phyloP scores from a whole-genome alignment of 1,140 invertebrate species.

The Copidosoma floridanum region DNA sequence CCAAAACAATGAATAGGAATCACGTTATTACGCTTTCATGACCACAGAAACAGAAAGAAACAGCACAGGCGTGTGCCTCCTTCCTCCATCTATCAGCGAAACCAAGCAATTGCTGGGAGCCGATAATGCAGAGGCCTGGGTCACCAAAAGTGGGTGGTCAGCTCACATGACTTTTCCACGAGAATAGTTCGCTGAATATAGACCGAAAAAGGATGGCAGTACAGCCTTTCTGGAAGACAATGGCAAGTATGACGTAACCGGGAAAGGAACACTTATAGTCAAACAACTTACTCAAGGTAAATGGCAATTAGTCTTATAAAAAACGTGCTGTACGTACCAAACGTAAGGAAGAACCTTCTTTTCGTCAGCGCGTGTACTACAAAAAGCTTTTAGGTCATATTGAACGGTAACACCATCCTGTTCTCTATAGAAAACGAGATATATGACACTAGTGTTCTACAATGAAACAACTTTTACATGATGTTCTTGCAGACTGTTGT shows the following conservation, averaged over 20 bases:
- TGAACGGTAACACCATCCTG: slow-evolving; percentile 20
- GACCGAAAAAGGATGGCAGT: slow-evolving; percentile 20
- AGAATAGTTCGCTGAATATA: slow-evolving; percentile 26
- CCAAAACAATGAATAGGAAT: too few relatives aligned
- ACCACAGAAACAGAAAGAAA: too few relatives aligned
- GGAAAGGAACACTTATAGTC: slow-evolving; percentile 25
- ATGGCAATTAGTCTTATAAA: slow-evolving; percentile 17
- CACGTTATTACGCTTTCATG: too few relatives aligned
- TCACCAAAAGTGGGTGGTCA: too few relatives aligned
- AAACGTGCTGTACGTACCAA: slow-evolving; percentile 26
- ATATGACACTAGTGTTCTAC: slow-evolving; percentile 25
- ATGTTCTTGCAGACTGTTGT: slow-evolving; percentile 32
- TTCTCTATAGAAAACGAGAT: slow-evolving; percentile 26
- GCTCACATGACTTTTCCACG: slow-evolving; percentile 24
- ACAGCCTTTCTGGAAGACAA: slow-evolving; percentile 21
- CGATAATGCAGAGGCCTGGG: too few relatives aligned
- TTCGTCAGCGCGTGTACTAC: slow-evolving; percentile 24
- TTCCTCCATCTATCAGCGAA: too few relatives aligned
- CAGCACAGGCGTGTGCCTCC: too few relatives aligned
- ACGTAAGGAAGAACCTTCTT: slow-evolving; percentile 26
- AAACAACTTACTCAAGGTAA: slow-evolving; percentile 17
- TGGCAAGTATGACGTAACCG: slow-evolving; percentile 14
- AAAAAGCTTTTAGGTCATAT: slow-evolving; percentile 23
- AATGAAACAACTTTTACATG: slow-evolving; percentile 20
- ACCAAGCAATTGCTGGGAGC: too few relatives aligned